Conservation (phyloP, 2,113 vertebrate genomes). For the Electrona antarctica region DNA sequence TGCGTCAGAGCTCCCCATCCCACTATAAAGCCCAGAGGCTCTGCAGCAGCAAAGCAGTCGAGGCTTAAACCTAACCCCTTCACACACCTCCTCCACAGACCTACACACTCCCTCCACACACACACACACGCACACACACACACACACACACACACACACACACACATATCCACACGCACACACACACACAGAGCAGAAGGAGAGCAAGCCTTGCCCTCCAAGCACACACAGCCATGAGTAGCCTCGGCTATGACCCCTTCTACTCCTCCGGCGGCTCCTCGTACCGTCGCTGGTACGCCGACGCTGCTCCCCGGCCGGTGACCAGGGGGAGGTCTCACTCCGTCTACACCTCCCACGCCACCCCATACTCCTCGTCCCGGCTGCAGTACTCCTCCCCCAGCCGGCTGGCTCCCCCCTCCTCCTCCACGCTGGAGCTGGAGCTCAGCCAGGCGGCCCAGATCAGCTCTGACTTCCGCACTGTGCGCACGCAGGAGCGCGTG, state of each 20-base stretch:
- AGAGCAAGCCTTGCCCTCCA: conserved; percentile 47
- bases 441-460: conserved; percentile 75
- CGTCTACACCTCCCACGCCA: conserved; percentile 65
- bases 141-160: conserved; percentile 17
- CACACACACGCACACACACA: conserved; percentile 4
- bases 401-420: conserved; percentile 48
- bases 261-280: conserved; percentile 73
- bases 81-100: background rate
- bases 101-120: conserved; percentile 34
- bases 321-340: conserved; percentile 72
- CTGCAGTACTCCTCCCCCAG: conserved; percentile 74
- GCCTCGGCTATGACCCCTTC: conserved; percentile 75
- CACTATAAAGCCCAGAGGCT: conserved; percentile 71
- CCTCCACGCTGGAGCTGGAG: conserved; percentile 68
- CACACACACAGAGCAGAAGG: conserved; percentile 49
- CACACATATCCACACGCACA: conserved; percentile 34
- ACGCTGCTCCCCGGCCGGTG: conserved; percentile 66
- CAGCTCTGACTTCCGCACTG: conserved; percentile 68
- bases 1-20: conserved; percentile 70
- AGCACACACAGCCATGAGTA: conserved; percentile 67
- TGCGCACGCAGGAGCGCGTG: conserved; percentile 72
- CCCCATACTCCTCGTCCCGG: conserved; percentile 64
- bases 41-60: conserved; percentile 72
- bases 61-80: conserved; percentile 61
- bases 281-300: conserved; percentile 85